phyloP scores from a whole-genome alignment of 2,113 vertebrate genomes.

The Edolisoma coerulescens region DNA sequence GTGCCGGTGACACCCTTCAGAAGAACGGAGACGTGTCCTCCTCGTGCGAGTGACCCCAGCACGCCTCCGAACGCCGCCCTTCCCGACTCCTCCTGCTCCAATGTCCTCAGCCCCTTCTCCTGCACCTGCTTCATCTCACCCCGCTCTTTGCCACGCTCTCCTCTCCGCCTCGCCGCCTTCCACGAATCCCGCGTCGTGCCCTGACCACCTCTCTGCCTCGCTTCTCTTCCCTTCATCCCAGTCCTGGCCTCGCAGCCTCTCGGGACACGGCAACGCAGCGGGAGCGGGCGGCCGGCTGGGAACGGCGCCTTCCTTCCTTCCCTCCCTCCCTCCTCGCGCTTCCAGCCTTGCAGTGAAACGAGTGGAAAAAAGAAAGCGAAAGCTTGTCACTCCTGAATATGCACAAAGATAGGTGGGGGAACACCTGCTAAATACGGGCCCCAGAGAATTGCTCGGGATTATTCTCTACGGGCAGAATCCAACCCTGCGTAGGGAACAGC shows the following conservation, averaged over 20 bases:
- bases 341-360: neutral
- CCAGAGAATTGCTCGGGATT: neutral
- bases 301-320: neutral
- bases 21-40: neutral
- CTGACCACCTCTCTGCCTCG: neutral
- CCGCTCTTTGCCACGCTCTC: neutral
- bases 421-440: neutral
- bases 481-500: neutral
- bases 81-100: neutral
- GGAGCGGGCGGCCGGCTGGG: neutral
- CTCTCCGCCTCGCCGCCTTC: neutral
- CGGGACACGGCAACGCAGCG: neutral
- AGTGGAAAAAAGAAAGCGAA: constrained; percentile 20
- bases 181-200: neutral
- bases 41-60: neutral
- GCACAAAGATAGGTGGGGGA: constrained; percentile 41
- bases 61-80: neutral
- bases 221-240: neutral
- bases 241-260: neutral
- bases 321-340: neutral
- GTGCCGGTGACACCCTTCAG: neutral
- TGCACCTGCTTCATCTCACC: neutral
- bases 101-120: constrained; percentile 1
- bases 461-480: constrained; percentile 19
- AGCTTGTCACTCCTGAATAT: constrained; percentile 41